These are phyloP conservation scores for Simalia tracyae DNA, from an alignment of 2,797 vertebrate species.

Conservation along the genomic window DNA sequence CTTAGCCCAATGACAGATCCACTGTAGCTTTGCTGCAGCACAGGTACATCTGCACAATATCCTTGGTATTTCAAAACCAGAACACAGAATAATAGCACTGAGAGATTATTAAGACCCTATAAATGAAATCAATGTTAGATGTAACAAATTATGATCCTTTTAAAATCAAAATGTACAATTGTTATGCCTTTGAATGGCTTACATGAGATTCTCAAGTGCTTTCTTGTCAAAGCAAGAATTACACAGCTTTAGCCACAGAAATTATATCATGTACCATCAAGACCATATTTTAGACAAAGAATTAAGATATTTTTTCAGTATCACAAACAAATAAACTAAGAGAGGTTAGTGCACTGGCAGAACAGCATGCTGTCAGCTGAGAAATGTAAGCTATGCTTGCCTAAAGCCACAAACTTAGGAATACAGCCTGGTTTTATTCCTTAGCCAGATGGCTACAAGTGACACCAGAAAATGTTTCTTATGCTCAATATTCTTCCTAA, in stretches of 20 bases:
- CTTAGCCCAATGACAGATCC: not conserved
- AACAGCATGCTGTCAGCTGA: slow-evolving; percentile 5
- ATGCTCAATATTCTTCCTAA: not conserved
- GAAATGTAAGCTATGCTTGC: slow-evolving; percentile 25
- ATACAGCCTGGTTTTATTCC: slow-evolving; percentile 12
- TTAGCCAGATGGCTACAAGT: slow-evolving; percentile 27
- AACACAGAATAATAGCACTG: not conserved
- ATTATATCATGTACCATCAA: not conserved
- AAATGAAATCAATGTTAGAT: not conserved
- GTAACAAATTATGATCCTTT: no score
- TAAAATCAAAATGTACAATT: not conserved
- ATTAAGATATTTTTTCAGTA: not conserved
- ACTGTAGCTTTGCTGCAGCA: not conserved
- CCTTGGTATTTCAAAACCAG: not conserved
- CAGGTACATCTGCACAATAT: not conserved
- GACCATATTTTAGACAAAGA: not conserved
- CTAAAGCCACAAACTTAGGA: not conserved
- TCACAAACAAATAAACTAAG: slow-evolving; percentile 18
- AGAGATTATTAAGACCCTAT: not conserved
- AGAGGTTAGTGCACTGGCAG: not conserved
- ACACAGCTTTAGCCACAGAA: not conserved
- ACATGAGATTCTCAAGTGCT: not conserved
- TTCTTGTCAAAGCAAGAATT: not conserved
- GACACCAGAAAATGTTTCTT: slow-evolving; percentile 17
- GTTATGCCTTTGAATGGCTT: not conserved